phyloP scores from a whole-genome alignment of 2,113 vertebrate species.

The Lagenorhynchus albirostris region DNA sequence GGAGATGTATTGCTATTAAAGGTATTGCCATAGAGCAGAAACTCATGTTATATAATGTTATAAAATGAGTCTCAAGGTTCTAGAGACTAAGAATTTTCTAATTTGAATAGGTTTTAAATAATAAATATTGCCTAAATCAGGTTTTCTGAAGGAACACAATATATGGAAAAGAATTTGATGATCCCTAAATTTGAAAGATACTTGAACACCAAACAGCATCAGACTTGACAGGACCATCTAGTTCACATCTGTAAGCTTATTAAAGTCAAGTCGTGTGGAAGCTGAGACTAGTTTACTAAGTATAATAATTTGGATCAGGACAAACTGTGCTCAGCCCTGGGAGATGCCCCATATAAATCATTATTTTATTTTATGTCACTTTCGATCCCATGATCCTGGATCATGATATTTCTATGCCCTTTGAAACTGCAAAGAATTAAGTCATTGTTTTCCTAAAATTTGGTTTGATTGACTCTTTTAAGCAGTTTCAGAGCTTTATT shows the following conservation, averaged over 20 bases:
- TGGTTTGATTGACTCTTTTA: not conserved
- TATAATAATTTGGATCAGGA: not conserved
- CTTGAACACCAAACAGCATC: not conserved
- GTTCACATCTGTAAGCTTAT: not conserved
- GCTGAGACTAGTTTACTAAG: not conserved
- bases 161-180: not conserved
- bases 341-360: not conserved
- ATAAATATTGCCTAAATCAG: not conserved
- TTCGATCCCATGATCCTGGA: not conserved
- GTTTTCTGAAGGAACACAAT: not conserved
- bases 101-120: not conserved
- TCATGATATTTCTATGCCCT: not conserved
- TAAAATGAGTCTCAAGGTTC: not conserved
- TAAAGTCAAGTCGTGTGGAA: not conserved
- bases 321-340: not conserved
- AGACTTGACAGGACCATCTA: not conserved
- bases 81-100: not conserved
- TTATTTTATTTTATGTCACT: not conserved
- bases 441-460: not conserved
- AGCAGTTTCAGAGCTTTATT: not conserved
- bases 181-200: not conserved
- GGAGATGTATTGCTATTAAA: not conserved
- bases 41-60: not conserved
- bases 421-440: not conserved
- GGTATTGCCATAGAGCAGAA: not conserved